Evolutionary conservation across 2,888 invertebrate species (phyloP), one percentile per base, ranked within the genome.

Genomic region (Nymphalis polychloros): DNA sequence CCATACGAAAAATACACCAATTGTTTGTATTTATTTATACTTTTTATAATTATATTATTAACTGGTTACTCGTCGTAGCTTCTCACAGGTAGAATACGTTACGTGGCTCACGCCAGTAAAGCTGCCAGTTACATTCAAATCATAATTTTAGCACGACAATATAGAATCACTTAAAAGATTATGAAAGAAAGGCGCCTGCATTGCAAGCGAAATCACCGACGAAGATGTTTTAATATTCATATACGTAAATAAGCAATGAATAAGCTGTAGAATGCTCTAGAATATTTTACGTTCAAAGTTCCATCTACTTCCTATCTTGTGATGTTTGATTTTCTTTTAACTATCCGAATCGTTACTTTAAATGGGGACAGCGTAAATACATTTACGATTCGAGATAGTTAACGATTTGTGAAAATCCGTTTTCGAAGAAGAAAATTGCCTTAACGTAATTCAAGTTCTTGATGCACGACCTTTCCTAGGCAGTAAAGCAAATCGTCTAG

Each of bases 401-500:
- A 82, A 81, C 80, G 80, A 82, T 77, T 78, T 78, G 79, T 74
- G 75, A 69, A 76, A 76, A 79, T 73, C 72, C 71, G 73, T 74
- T 77, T 70, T 35, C 23, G 76, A 75, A 83, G 53, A 31, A 31
- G 76, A 77, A 80, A 82, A 81, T 81, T 79, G 77, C 73, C 69
- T 76, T 73, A 77, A 78, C 77, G 76, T 77, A 79, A 80, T 79
- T 79, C 78, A 70, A 68, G 75, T 73, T 70, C 75, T 74, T 78
- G 77, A 78, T 77, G 75, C 75, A 75, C 75, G 69, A 77, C 75
- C 75, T 77, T 78, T 63, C 50, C 59, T 47, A 52, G 59, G 27
- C 61, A 48, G 27, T 57, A 48, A 79, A 80, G 79, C 77, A 79
- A 84, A 84, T 83, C 79, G 76, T 70, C 78, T 79, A 79, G 81